Evolutionary conservation across 2,888 invertebrate genomes (phyloP).

Genomic region (Sipunculus nudus): DNA sequence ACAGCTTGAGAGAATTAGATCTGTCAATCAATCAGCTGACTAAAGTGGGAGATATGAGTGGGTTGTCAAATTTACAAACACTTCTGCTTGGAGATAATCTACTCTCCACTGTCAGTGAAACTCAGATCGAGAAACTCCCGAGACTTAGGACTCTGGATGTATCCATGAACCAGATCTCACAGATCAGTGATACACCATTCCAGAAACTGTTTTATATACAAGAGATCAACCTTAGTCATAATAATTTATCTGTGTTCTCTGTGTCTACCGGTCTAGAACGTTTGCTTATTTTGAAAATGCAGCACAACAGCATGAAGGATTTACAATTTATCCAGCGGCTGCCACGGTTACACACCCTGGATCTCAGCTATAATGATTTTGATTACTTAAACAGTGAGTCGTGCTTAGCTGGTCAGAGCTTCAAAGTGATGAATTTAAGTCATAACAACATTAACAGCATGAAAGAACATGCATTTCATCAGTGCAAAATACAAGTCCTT

Average conservation of each 20-base stretch:
- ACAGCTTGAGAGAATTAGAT: slow-evolving; percentile 37
- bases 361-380: slow-evolving; percentile 37
- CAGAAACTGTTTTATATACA: slow-evolving; percentile 24
- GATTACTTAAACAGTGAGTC: slow-evolving; percentile 48
- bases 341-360: slow-evolving; percentile 34
- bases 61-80: slow-evolving; percentile 18
- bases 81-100: no score
- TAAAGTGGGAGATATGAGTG: slow-evolving; percentile 20
- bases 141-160: slow-evolving; percentile 42
- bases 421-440: slow-evolving; percentile 51
- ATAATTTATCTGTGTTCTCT: slow-evolving; percentile 19
- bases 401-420: slow-evolving; percentile 28
- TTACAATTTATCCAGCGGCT: slow-evolving; percentile 29
- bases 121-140: slow-evolving; percentile 39
- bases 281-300: slow-evolving; percentile 27
- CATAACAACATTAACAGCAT: slow-evolving; percentile 48
- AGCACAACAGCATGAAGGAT: slow-evolving; percentile 32
- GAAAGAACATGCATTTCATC: slow-evolving; percentile 49
- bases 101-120: no score
- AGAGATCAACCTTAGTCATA: slow-evolving; percentile 30
- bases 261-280: slow-evolving; percentile 33
- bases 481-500: slow-evolving; percentile 45
- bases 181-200: slow-evolving; percentile 25
- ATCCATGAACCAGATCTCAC: slow-evolving; percentile 46
- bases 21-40: slow-evolving; percentile 40